Evolutionary conservation across 2,888 invertebrate genomes (phyloP), one percentile per base, ranked within the genome.

Genomic region (Pyralis farinalis): DNA sequence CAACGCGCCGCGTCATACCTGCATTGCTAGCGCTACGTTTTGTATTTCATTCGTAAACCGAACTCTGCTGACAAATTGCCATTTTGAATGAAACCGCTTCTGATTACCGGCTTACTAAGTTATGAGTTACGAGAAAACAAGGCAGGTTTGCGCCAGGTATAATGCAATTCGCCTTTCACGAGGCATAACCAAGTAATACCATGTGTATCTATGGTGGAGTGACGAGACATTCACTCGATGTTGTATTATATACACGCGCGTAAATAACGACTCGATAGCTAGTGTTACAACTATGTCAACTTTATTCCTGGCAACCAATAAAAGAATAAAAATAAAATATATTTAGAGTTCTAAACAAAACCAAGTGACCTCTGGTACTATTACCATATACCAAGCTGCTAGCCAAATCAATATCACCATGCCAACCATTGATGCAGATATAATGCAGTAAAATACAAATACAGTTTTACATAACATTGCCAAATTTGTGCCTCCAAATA

Each of bases 81-180:
- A 71, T 70, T 78, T 78, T 80, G 67, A 81, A 82, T 79, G 71
- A 74, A 75, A 77, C 74, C 68, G 65, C 57, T 69, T 58, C 60
- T 69, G 67, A 73, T 69, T 69, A 65, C 62, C 43, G 45, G 43
- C 41, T 46, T 46, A 63, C 64, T 73, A 76, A 78, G 58, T 79
- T 77, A 77, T 63, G 56, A 49, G 33, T 68, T 62, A 53, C 58
- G 47, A 62, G 63, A 68, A 71, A 47, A 53, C 47, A 43, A 49
- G 44, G 57, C 53, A 60, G 47, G 40, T 55, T 38, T 44, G 40
- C 53, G 44, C 53, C 52, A 55, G 44, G 46, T 44, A 47, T 48
- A 42, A 21, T 43, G 37, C 43, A 40, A 42, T 49, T 44, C 38
- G 50, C 49, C 43, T 59, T 57, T 55, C 44, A 53, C 46, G 41